Evolutionary conservation across 2,888 invertebrate genomes (phyloP).

Genomic region (Emmelina monodactyla): DNA sequence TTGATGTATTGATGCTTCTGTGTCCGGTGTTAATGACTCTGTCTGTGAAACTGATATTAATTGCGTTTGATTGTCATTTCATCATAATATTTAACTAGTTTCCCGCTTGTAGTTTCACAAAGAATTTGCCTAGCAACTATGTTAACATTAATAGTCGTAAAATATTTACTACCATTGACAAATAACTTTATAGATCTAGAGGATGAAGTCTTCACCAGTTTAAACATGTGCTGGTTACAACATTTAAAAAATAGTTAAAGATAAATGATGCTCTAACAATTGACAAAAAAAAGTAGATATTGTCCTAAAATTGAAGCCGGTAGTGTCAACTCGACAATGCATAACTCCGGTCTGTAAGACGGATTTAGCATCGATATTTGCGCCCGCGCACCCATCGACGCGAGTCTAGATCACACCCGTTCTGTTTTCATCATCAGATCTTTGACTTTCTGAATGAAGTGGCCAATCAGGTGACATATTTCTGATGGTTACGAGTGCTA

Average conservation of each 20-base stretch:
- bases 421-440: neutral
- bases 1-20: neutral
- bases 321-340: constrained; percentile 48
- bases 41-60: neutral
- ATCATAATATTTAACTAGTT: neutral
- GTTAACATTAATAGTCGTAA: too few species aligned
- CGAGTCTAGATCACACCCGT: neutral
- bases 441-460: neutral
- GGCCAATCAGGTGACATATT: neutral
- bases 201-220: too few species aligned
- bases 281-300: neutral
- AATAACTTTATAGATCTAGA: too few species aligned
- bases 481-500: too few species aligned
- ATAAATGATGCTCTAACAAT: too few species aligned
- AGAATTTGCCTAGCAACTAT: neutral
- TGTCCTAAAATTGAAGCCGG: constrained; percentile 42
- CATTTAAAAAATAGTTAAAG: too few species aligned
- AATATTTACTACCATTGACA: too few species aligned
- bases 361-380: constrained; percentile 51
- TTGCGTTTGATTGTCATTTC: neutral
- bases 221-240: too few species aligned
- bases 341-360: constrained; percentile 46
- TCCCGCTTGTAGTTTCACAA: neutral
- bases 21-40: too few species aligned
- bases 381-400: constrained; percentile 22